Base-by-base conservation (phyloP, 2,113 vertebrate genomes). In the Cyrtonyx montezumae region DNA sequence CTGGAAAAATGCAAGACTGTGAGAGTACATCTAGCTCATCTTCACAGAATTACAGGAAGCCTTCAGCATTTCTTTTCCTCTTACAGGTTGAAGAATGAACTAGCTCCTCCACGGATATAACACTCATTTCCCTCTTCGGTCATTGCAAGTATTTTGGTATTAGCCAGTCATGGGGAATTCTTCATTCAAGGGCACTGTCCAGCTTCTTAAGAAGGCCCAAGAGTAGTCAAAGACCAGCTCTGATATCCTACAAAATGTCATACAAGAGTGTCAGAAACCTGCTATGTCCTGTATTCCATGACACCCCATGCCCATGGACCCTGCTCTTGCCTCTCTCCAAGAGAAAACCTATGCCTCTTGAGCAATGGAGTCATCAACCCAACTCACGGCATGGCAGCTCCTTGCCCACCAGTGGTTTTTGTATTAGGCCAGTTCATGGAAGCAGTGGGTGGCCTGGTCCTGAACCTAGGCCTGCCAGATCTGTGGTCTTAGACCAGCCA, bases 1-100 rank as follows among this genome's bases (percentile, higher is more conserved):
- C 68, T 94, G 65, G 85, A 88, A 96, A 93, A 93, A 92, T 23
- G 53, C 21, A 79, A 82, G 67, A 62, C 59, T 80, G 10, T 46
- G 55, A 74, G 66, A 84, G 14, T 49, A 63, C 46, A 67, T 90
- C 68, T 75, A 83, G 80, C 63, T 15, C 76, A 67, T 86, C 79
- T 94, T 93, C 36, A 17, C 56, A 75, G 85, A 74, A 88, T 30
- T 85, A 91, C 0, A 3, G 82, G 85, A 90, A 91, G 66, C 32
- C 66, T 32, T 71, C 32, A 66, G 12, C 77, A 56, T 43, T n/a
- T 68, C 65, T 88, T 58, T 81, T n/a, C 32, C 23, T 85, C 46
- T 77, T 75, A 61, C 68, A 90, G 59, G 68, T 84, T 83, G 79
- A 71, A 67, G 63, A 77, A 91, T 36, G 83, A 91, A 74, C 30